Evolutionary conservation across 2,888 invertebrate species (phyloP), one percentile per base, ranked within the genome.

Genomic region (Noctuana brunneofusca): DNA sequence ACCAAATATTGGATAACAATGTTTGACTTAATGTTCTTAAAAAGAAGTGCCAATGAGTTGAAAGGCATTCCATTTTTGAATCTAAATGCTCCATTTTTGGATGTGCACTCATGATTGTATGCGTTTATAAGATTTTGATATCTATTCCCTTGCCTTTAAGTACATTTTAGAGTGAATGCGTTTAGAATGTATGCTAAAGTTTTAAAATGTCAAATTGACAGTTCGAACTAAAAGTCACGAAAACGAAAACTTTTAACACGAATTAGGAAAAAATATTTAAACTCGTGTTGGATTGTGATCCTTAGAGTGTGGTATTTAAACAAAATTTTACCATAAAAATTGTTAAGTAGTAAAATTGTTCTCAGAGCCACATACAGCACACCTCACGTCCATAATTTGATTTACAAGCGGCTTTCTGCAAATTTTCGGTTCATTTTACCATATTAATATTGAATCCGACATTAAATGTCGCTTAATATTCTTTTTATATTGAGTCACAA

Each of bases 221-320:
- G 35, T 54, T 48, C 35, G 60, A 18, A 48, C 54, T 35, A 54
- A 60, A 60, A 60, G 60, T 24, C 60, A 60, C 60, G 60, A 48
- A 59, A 60, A 60, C 60, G 60, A 48, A 59, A 60, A 48, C 60
- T 60, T 54, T 59, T 60, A 48, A 60, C 60, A 48, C 27, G 35
- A 35, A 48, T 60, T 35, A 54, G 60, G 54, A 27, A 18, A 48
- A 41, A 12, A 18, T 18, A 5, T 4, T 27, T 52, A 35, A 48
- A 22, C 8, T n/a, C 8, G 16, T n/a, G 27, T 6, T 24, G 18
- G 1, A 60, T 0, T 60, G 24, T 60, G 2, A 48, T 27, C 24
- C 48, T 35, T 60, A 60, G 35, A 3, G 1, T n/a, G 5, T 30
- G 16, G 16, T 30, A 8, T 5, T 4, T 46, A 46, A 46, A 49